phyloP scores from a whole-genome alignment of 2,888 invertebrate species.

The Mantis religiosa region DNA sequence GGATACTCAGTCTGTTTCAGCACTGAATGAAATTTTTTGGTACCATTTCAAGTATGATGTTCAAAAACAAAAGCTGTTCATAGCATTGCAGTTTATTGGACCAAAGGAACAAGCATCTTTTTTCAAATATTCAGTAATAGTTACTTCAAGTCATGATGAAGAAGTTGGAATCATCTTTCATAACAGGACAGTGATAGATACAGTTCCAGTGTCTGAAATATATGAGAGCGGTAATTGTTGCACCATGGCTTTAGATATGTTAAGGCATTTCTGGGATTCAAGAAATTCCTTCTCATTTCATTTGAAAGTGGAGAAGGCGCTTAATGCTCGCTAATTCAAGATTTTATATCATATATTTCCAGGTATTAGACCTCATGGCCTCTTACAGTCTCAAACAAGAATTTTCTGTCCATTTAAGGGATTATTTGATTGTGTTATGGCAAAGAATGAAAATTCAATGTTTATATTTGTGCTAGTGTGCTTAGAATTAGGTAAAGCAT shows the following conservation, averaged over 20 bases:
- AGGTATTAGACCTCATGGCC: too few relatives aligned
- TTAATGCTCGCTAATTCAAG: not conserved
- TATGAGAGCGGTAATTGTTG: not conserved
- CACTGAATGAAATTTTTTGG: not conserved
- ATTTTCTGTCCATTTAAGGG: too few relatives aligned
- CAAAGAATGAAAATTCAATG: too few relatives aligned
- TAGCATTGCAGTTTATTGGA: constrained; percentile 1
- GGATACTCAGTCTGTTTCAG: not conserved
- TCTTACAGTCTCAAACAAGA: too few relatives aligned
- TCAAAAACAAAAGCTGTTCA: not conserved
- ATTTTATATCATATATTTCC: too few relatives aligned
- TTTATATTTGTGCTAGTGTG: too few relatives aligned
- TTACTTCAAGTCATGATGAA: not conserved
- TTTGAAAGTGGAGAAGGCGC: not conserved
- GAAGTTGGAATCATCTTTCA: not conserved
- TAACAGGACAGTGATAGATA: not conserved
- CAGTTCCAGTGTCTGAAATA: not conserved
- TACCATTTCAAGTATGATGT: not conserved
- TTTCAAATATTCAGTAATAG: not conserved
- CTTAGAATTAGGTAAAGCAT: too few relatives aligned
- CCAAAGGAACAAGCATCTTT: not conserved
- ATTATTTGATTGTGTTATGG: too few relatives aligned
- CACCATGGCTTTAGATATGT: not conserved
- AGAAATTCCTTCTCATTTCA: not conserved
- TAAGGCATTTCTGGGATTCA: not conserved